These are phyloP conservation scores for Marasmarcha lunaedactyla DNA, from an alignment of 2,888 invertebrate genomes.

Conservation along the genomic window DNA sequence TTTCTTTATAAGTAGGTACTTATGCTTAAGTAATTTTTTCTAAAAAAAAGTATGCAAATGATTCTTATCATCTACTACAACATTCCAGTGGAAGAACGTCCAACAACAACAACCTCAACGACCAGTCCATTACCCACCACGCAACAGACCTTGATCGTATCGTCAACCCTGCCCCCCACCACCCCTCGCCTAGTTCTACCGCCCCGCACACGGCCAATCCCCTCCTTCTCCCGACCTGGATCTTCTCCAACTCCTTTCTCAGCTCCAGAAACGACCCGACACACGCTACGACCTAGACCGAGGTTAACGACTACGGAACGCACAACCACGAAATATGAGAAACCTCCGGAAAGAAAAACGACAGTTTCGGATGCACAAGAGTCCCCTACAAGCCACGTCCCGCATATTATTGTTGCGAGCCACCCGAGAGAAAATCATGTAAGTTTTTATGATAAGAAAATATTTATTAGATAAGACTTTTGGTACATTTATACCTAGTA, in stretches of 20 bases:
- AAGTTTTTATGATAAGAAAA: too few relatives aligned
- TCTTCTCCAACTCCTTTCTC: conserved; percentile 30
- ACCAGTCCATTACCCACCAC: conserved; percentile 18
- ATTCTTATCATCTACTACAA: too few relatives aligned
- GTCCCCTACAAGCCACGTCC: conserved; percentile 54
- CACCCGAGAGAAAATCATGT: conserved; percentile 87
- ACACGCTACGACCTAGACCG: conserved; percentile 8
- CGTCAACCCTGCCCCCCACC: conserved; percentile 18
- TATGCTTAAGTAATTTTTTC: too few relatives aligned
- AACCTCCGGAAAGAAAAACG: conserved; percentile 38
- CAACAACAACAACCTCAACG: conserved; percentile 30
- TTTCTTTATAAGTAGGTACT: too few relatives aligned
- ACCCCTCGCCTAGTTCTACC: conserved; percentile 20
- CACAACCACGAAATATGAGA: conserved; percentile 36
- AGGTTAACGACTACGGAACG: background rate
- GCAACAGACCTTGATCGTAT: conserved; percentile 1
- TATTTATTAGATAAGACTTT: too few relatives aligned
- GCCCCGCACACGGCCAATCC: conserved; percentile 18
- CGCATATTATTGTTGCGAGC: conserved; percentile 71
- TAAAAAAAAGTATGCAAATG: too few relatives aligned
- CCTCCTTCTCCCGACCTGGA: conserved; percentile 25
- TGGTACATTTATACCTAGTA: too few relatives aligned
- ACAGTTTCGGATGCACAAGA: conserved; percentile 45
- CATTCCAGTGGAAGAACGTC: conserved; percentile 61
- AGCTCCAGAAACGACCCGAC: conserved; percentile 22